These are phyloP conservation scores for Scaptomyza montana DNA, from an alignment of 1,140 invertebrate species.

Conservation along the genomic window DNA sequence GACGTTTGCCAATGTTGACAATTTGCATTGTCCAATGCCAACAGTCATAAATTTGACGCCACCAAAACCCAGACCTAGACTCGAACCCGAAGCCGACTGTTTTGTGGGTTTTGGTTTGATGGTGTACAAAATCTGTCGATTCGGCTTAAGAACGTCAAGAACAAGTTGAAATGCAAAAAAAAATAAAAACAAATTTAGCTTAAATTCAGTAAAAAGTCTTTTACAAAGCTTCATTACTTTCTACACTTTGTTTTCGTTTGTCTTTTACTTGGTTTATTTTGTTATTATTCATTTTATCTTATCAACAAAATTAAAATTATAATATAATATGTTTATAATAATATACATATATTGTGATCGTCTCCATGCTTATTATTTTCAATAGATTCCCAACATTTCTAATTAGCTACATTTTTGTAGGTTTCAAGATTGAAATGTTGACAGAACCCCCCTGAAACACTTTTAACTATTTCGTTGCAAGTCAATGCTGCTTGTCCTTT, in stretches of 20 bases:
- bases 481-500: constrained; percentile 25
- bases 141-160: background rate
- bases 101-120: too few species aligned
- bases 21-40: constrained; percentile 54
- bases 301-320: too few species aligned
- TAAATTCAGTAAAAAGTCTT: background rate
- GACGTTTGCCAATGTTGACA: constrained; percentile 54
- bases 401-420: background rate
- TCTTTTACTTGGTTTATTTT: background rate
- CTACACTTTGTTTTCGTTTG: background rate
- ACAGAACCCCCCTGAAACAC: constrained; percentile 16
- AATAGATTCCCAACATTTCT: background rate
- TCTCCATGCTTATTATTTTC: too few species aligned
- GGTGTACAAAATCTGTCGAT: background rate
- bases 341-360: too few species aligned
- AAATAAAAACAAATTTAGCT: too few species aligned
- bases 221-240: background rate
- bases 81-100: too few species aligned
- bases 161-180: constrained; percentile 4
- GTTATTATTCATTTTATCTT: too few species aligned
- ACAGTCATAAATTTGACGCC: constrained; percentile 50
- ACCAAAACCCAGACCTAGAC: constrained; percentile 22
- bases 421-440: constrained; percentile 2
- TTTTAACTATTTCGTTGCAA: constrained; percentile 19
- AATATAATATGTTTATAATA: too few species aligned